phyloP scores from a whole-genome alignment of 2,797 vertebrate species.

The Falco novaeseelandiae region DNA sequence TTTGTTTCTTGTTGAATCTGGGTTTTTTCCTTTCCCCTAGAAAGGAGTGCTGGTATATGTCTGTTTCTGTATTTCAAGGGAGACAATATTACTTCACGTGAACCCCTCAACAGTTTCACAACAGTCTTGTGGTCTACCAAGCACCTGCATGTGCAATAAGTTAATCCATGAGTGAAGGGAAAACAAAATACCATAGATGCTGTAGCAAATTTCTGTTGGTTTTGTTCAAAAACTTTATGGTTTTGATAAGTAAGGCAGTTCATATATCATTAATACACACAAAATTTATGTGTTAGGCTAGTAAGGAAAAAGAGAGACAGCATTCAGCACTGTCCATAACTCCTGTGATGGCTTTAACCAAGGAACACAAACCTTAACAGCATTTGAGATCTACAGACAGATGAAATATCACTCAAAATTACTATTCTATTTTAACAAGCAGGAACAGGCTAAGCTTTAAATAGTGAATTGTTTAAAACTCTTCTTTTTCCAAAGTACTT shows the following conservation, averaged over 20 bases:
- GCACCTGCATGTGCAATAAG: not conserved
- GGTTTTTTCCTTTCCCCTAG: rapidly evolving
- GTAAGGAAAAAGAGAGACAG: not conserved
- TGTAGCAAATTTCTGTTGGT: not conserved
- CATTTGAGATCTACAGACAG: not conserved
- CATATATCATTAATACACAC: not conserved
- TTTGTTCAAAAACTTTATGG: not conserved
- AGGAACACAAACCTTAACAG: not conserved
- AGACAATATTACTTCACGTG: not conserved
- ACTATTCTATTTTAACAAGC: not conserved
- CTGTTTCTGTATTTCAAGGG: not conserved
- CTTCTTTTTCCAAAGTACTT: not conserved
- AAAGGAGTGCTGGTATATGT: not conserved
- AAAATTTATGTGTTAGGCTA: not conserved
- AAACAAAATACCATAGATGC: not conserved
- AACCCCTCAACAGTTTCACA: not conserved
- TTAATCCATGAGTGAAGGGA: not conserved
- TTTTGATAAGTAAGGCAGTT: not conserved
- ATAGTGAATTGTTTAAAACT: not conserved
- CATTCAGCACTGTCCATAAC: not conserved
- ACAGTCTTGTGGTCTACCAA: not conserved
- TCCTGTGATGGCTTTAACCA: not conserved
- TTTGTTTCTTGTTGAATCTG: not conserved
- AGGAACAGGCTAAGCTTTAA: not conserved
- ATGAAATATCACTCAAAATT: not conserved